phyloP scores from a whole-genome alignment of 2,113 vertebrate species.

The Datnioides undecimradiatus region DNA sequence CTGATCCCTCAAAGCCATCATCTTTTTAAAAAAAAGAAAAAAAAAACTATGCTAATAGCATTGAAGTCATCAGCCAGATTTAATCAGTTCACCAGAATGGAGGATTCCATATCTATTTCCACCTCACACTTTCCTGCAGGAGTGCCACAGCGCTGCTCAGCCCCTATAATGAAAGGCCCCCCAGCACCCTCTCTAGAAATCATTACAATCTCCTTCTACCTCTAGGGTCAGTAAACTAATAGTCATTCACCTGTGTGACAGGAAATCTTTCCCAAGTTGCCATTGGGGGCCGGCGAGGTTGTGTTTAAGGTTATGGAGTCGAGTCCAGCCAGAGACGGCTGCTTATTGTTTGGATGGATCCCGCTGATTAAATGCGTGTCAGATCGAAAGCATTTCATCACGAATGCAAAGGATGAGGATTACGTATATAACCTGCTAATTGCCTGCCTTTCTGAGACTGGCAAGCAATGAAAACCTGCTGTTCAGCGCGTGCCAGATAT shows the following conservation, averaged over 20 bases:
- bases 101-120: slow-evolving; percentile 67
- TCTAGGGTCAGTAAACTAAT: slow-evolving; percentile 79
- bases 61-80: slow-evolving; percentile 56
- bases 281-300: slow-evolving; percentile 65
- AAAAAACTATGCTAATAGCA: slow-evolving; percentile 45
- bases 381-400: slow-evolving; percentile 34
- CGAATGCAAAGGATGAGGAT: slow-evolving; percentile 34
- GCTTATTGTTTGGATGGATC: slow-evolving; percentile 57
- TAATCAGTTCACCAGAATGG: slow-evolving; percentile 62
- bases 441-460: neutral
- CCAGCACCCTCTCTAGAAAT: slow-evolving; percentile 74
- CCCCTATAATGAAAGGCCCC: slow-evolving; percentile 74
- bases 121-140: slow-evolving; percentile 38
- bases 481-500: neutral
- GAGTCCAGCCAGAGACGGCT: slow-evolving; percentile 67
- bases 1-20: slow-evolving; percentile 47
- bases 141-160: slow-evolving; percentile 32
- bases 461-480: neutral
- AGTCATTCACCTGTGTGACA: slow-evolving; percentile 83
- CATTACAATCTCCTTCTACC: slow-evolving; percentile 77
- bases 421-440: slow-evolving; percentile 36
- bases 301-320: slow-evolving; percentile 80
- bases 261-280: slow-evolving; percentile 82
- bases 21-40: too few species aligned
- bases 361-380: slow-evolving; percentile 43